Evolutionary conservation across 1,140 invertebrate species (phyloP).

Genomic region (Physella acuta): DNA sequence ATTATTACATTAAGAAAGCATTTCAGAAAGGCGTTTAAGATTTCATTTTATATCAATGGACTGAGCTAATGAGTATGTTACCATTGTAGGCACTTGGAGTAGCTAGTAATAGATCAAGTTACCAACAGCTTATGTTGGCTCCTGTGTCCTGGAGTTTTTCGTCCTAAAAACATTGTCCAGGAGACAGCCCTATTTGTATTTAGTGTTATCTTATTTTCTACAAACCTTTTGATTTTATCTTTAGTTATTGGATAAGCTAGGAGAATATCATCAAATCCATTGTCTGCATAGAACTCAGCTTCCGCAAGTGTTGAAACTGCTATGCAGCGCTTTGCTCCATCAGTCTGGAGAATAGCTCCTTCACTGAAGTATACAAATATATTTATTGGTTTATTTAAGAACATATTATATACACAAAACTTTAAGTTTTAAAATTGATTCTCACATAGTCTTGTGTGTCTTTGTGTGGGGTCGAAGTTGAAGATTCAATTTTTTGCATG

Average conservation of each 20-base stretch:
- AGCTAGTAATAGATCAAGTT: too few relatives aligned
- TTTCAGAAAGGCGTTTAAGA: too few relatives aligned
- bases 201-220: too few relatives aligned
- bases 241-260: constrained; percentile 48
- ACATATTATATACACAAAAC: neutral
- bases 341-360: constrained; percentile 47
- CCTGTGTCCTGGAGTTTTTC: too few relatives aligned
- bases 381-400: neutral
- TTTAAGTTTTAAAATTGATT: neutral
- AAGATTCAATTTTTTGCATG: constrained; percentile 45
- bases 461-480: constrained; percentile 56
- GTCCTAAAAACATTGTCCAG: too few relatives aligned
- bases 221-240: constrained; percentile 48
- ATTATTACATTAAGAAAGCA: too few relatives aligned
- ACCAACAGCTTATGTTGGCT: too few relatives aligned
- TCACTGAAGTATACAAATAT: constrained; percentile 38
- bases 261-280: constrained; percentile 58
- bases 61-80: too few relatives aligned
- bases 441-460: constrained; percentile 58
- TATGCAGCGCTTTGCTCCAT: constrained; percentile 45
- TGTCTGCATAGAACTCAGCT: constrained; percentile 54
- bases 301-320: constrained; percentile 56
- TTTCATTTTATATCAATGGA: too few relatives aligned
- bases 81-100: too few relatives aligned
- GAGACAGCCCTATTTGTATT: too few relatives aligned